phyloP scores from a whole-genome alignment of 1,140 invertebrate species.

The Oedothorax gibbosus region DNA sequence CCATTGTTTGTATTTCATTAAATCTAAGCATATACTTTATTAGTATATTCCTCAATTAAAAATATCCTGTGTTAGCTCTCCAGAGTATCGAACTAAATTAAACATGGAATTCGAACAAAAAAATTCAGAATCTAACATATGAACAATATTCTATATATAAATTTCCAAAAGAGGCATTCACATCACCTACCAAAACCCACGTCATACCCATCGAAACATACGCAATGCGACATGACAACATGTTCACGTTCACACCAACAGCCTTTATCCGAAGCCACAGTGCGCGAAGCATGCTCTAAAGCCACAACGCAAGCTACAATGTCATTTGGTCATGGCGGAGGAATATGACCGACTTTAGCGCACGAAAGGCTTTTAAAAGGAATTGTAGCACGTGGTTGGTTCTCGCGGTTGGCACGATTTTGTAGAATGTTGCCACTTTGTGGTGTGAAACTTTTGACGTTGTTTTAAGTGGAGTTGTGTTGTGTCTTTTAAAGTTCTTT shows the following conservation, averaged over 20 bases:
- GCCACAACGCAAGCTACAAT: slow-evolving; percentile 28
- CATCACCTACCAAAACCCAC: no score
- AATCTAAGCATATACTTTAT: no score
- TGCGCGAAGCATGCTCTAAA: not conserved
- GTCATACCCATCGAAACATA: not conserved
- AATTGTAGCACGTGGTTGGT: slow-evolving; percentile 6
- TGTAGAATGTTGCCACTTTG: not conserved
- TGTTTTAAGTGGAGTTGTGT: not conserved
- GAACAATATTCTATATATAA: no score
- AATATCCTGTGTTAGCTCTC: no score
- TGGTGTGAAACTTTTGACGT: not conserved
- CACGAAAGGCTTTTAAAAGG: slow-evolving; percentile 30
- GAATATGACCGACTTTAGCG: not conserved
- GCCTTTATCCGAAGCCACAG: no score
- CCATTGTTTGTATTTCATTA: no score
- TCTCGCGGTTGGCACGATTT: slow-evolving; percentile 24
- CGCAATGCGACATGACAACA: not conserved
- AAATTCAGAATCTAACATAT: no score
- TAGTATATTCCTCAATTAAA: no score
- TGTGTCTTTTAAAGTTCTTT: not conserved
- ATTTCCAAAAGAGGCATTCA: no score
- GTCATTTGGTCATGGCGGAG: slow-evolving; percentile 23
- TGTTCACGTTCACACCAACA: no score
- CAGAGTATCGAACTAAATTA: no score
- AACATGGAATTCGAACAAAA: no score